Evolutionary conservation across 2,113 vertebrate species (phyloP).

Genomic region (Echinops telfairi): DNA sequence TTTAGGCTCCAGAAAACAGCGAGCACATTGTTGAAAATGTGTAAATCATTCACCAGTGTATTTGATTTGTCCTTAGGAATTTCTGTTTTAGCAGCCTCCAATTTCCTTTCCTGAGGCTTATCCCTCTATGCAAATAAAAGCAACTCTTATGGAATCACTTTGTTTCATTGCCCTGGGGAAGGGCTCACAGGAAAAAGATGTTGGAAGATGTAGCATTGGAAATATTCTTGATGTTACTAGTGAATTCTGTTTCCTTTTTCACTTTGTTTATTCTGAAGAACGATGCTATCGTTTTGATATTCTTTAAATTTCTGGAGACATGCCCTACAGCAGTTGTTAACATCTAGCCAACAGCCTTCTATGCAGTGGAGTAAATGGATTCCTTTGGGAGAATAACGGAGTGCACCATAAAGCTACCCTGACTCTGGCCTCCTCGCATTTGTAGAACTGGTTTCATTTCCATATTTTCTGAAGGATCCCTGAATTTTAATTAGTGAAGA

Average conservation of each 20-base stretch:
- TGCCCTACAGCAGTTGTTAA: background rate
- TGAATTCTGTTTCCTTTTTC: background rate
- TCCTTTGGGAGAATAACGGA: background rate
- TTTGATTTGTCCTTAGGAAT: conserved; percentile 29
- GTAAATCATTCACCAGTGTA: background rate
- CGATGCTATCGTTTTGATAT: background rate
- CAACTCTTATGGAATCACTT: background rate
- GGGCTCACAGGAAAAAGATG: background rate
- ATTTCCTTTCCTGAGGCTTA: conserved; percentile 26
- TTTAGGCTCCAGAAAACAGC: conserved; percentile 11
- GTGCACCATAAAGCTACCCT: background rate
- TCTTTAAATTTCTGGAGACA: background rate
- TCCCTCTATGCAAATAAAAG: background rate
- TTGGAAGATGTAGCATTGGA: background rate
- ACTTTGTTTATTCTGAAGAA: background rate
- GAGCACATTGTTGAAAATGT: conserved; percentile 11
- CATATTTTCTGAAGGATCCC: background rate
- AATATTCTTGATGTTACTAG: background rate
- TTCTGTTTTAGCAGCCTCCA: conserved; percentile 5
- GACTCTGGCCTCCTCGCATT: background rate
- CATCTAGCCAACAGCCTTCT: background rate
- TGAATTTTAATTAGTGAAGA: background rate
- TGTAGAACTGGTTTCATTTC: background rate
- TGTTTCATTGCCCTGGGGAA: background rate
- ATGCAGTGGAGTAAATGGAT: background rate